Evolutionary conservation across 2,888 invertebrate genomes (phyloP), one percentile per base, ranked within the genome.

Genomic region (Lepidocyrtinus sp.): DNA sequence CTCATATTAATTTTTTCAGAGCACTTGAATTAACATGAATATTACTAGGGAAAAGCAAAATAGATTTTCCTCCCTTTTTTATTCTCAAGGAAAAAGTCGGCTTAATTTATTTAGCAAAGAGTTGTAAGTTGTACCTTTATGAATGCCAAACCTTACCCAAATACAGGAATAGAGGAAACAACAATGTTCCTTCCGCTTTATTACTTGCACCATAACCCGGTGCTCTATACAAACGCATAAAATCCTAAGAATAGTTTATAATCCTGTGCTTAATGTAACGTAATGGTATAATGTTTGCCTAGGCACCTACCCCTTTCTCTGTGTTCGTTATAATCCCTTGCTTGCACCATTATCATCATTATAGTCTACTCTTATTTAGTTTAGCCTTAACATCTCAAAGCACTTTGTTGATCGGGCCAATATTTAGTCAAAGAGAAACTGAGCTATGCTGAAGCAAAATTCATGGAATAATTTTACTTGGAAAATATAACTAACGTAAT

Each of bases 1-100:
- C 77, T 77, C 85, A 80, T 84, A 84, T 85, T 85, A 85, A 85
- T 85, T 85, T 73, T 85, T 82, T 81, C 82, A 77, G 82, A 12
- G 79, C 82, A 76, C 77, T 73, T 70, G 82, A 84, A 85, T 85
- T 85, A 85, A 84, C 82, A 82, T 85, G 82, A 84, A 22, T 24
- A 45, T 2, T 36, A 3, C 27, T 77, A 61, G 27, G 25, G 65
- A 65, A 27, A 25, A 65, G 24, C n/a, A n/a, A n/a, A n/a, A n/a
- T n/a, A n/a, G n/a, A n/a, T n/a, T n/a, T n/a, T n/a, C n/a, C n/a
- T n/a, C n/a, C n/a, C n/a, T n/a, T n/a, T n/a, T n/a, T n/a, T n/a
- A n/a, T n/a, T n/a, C n/a, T n/a, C n/a, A n/a, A n/a, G n/a, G n/a
- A n/a, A n/a, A n/a, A n/a, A n/a, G n/a, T n/a, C n/a, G n/a, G n/a